A percentile compares a stretch with the other conserved stretches of the same genome.
Conservation (phyloP, 2,113 vertebrate species). For the Bostrychus sinensis region DNA sequence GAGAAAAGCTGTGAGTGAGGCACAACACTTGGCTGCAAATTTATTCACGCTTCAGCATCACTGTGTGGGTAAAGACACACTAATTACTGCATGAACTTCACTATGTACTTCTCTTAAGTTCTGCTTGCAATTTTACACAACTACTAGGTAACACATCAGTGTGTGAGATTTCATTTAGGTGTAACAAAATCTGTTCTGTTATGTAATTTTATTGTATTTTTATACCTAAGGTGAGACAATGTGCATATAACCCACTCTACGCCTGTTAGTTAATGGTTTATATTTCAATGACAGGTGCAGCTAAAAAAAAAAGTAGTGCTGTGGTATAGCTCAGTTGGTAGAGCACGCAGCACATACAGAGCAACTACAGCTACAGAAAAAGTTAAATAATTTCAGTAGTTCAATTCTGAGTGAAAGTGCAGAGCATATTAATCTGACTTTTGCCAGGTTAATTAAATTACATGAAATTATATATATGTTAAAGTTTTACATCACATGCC, state of each 20-base stretch:
- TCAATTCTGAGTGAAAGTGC: too few relatives aligned
- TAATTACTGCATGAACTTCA: constrained; percentile 66
- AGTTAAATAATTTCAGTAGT: too few relatives aligned
- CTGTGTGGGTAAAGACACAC: constrained; percentile 68
- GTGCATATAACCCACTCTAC: constrained; percentile 36
- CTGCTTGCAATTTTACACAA: constrained; percentile 1
- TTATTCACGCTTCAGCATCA: constrained; percentile 67
- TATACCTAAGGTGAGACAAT: constrained; percentile 15
- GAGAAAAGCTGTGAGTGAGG: constrained; percentile 69
- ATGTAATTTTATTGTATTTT: constrained; percentile 16
- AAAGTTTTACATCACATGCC: too few relatives aligned
- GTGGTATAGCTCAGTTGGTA: too few relatives aligned
- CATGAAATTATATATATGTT: too few relatives aligned
- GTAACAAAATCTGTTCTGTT: constrained; percentile 11
- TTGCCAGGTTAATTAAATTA: too few relatives aligned
- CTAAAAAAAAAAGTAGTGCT: too few relatives aligned
- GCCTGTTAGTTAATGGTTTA: too few relatives aligned
- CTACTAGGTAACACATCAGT: not conserved
- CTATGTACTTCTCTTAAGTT: constrained; percentile 31
- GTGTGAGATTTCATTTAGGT: not conserved
- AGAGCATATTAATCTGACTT: too few relatives aligned
- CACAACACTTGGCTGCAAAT: constrained; percentile 68
- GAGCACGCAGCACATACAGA: too few relatives aligned
- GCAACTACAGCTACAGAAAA: too few relatives aligned
- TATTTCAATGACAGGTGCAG: too few relatives aligned